Base-by-base conservation (phyloP, 2,113 vertebrate genomes). In the Pachycephala philippinensis region DNA sequence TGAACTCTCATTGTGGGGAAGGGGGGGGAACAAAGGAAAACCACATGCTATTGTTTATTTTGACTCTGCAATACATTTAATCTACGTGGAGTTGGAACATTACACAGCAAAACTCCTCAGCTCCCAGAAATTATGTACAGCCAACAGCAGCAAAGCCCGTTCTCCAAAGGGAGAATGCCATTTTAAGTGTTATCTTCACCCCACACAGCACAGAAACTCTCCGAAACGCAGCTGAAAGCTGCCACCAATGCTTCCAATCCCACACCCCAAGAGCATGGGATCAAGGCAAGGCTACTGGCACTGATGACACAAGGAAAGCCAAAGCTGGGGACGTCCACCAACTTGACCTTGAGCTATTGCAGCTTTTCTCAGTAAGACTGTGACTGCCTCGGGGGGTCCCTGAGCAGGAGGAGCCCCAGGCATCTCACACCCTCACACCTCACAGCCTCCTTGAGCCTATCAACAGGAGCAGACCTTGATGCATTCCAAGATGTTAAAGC, bases 31-130 rank as follows among this genome's bases (percentile, higher is more conserved):
- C 59, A 89, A 83, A 93, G 83, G 86, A 57, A 94, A 94, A 89
- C 72, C 93, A 39, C 95, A 91, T 4, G 45, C 72, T 74, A 37
- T 89, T 92, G 93, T 94, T 86, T 45, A 53, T 87, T n/a, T 89
- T 53, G 69, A 91, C 78, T 84, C 90, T 0, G 0, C 82, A 59
- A 84, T 10, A 40, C 12, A 2, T 49, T 84, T 82, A 33, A 95
- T 72, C 86, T 90, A 52, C 79, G 12, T n/a, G 68, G 68, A 61
- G 72, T 6, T 89, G 89, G 87, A 96, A 91, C 77, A 24, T 81
- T 77, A 70, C 54, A 4, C 68, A 63, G 89, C 59, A 78, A 40
- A 91, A 82, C 81, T 65, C 69, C 52, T 40, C 84, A 22, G 91
- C 91, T 92, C 52, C 76, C 79, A 57, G 57, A 52, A 68, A 28